phyloP scores from a whole-genome alignment of 37 sponge, comb jelly and placozoan genomes.

The Axinella damicornis region DNA sequence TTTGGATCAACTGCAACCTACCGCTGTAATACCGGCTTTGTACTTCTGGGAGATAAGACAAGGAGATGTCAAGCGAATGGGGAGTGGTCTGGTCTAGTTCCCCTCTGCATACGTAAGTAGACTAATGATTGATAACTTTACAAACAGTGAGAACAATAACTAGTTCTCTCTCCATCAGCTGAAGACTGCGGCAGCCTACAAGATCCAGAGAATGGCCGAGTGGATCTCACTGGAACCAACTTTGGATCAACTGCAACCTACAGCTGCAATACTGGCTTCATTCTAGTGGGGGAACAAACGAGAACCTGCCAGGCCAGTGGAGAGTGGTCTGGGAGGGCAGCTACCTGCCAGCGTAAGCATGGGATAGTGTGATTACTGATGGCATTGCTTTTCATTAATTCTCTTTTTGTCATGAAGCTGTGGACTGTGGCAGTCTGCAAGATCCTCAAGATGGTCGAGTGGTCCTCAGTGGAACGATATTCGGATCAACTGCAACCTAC shows the following conservation, averaged over 20 bases:
- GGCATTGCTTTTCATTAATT: too few species aligned
- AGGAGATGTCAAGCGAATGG: conserved; percentile 50
- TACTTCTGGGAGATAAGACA: conserved; percentile 7
- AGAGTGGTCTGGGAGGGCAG: conserved; percentile 31
- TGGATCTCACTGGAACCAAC: conserved; percentile 5
- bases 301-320: conserved; percentile 51
- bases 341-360: background rate
- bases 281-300: conserved; percentile 3
- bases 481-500: conserved; percentile 17
- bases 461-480: background rate
- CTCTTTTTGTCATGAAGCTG: background rate
- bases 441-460: conserved; percentile 11
- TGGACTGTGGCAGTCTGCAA: background rate
- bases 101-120: conserved; percentile 43
- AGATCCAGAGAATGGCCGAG: conserved; percentile 43
- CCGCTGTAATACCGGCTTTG: conserved; percentile 40
- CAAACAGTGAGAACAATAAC: too few species aligned
- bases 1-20: conserved; percentile 52
- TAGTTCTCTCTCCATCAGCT: too few species aligned
- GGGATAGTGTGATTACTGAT: too few species aligned
- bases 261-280: conserved; percentile 59
- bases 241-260: conserved; percentile 51
- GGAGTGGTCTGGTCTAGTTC: conserved; percentile 46
- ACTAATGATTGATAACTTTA: too few species aligned
- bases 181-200: conserved; percentile 13